phyloP scores from a whole-genome alignment of 1,140 invertebrate species.

The Sinella curviseta region DNA sequence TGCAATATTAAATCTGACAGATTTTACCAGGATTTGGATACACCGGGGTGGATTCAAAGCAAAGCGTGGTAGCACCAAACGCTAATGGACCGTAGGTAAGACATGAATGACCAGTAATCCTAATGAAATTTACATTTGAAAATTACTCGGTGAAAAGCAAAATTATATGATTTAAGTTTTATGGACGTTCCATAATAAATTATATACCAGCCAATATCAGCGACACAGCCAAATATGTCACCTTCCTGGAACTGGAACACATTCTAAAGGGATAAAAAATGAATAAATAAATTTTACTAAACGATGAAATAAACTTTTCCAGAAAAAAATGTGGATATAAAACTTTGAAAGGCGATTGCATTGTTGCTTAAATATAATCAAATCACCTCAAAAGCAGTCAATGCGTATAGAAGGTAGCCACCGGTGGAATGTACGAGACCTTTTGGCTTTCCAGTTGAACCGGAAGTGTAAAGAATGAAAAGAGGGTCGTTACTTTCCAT shows the following conservation, averaged over 20 bases:
- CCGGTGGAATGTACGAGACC: conserved; percentile 60
- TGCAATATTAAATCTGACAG: background rate
- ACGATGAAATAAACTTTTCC: conserved; percentile 25
- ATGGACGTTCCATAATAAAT: conserved; percentile 42
- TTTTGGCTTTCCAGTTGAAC: conserved; percentile 62
- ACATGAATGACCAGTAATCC: conserved; percentile 63
- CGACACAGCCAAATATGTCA: conserved; percentile 62
- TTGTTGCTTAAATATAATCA: background rate
- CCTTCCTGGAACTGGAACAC: conserved; percentile 59
- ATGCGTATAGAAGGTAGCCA: conserved; percentile 61
- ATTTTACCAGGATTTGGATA: conserved; percentile 60
- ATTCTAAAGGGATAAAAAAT: conserved; percentile 48
- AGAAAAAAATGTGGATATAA: no score
- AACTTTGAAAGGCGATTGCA: no score
- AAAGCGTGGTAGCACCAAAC: conserved; percentile 60
- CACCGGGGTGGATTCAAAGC: conserved; percentile 60
- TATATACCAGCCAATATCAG: conserved; percentile 63
- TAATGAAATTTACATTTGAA: conserved; percentile 11
- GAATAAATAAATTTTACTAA: no score
- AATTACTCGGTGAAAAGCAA: background rate
- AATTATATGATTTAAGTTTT: background rate
- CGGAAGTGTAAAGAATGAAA: conserved; percentile 63
- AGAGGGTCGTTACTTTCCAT: conserved; percentile 61
- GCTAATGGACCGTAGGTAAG: conserved; percentile 62
- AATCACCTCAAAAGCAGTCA: conserved; percentile 45